phyloP scores from a whole-genome alignment of 2,888 invertebrate genomes.

The Drosophila meridionalis region DNA sequence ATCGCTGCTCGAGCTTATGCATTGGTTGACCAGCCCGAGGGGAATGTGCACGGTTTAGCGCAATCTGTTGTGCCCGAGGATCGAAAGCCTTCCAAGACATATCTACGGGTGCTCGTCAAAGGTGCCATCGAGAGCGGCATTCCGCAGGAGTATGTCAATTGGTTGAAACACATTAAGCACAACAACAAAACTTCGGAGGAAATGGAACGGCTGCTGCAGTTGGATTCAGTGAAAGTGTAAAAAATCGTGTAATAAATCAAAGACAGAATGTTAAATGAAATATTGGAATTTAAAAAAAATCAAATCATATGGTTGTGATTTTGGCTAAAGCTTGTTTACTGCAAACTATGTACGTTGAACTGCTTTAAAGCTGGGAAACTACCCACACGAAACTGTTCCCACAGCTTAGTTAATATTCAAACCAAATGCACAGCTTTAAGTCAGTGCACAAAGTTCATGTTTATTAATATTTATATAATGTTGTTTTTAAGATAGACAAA shows the following conservation, averaged over 20 bases:
- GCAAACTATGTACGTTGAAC: neutral
- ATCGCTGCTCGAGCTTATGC: conserved; percentile 90
- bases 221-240: conserved; percentile 64
- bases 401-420: neutral
- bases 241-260: neutral
- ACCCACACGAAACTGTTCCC: neutral
- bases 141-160: conserved; percentile 90
- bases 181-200: conserved; percentile 88
- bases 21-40: conserved; percentile 87
- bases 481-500: too few species aligned
- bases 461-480: neutral
- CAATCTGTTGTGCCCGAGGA: conserved; percentile 86
- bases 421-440: neutral
- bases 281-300: neutral
- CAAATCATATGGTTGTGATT: neutral
- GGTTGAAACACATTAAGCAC: conserved; percentile 89
- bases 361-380: neutral
- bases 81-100: conserved; percentile 91
- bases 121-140: conserved; percentile 86
- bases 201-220: conserved; percentile 83
- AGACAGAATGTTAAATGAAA: neutral
- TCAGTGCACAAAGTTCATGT: too few species aligned
- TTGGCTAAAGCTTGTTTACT: neutral
- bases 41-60: conserved; percentile 77
- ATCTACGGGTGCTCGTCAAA: conserved; percentile 86